Conservation (phyloP, 2,113 vertebrate species). For the Melanerpes aurifrons region DNA sequence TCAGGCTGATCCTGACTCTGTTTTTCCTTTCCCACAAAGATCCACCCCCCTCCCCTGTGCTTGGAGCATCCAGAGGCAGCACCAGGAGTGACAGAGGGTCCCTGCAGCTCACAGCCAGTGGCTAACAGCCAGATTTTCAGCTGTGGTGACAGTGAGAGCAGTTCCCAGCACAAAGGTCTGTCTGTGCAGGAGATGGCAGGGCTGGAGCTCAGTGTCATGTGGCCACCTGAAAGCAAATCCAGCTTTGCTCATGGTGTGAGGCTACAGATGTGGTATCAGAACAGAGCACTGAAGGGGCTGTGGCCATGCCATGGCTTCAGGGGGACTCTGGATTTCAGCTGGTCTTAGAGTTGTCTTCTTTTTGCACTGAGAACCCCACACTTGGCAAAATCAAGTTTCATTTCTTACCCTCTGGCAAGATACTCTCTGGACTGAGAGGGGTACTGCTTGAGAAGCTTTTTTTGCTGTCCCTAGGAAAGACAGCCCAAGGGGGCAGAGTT, state of each 20-base stretch:
- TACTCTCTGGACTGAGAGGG: background rate
- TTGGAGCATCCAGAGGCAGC: background rate
- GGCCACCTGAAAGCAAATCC: conserved; percentile 27
- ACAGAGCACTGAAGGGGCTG: background rate
- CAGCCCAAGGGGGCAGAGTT: background rate
- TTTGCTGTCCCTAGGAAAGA: background rate
- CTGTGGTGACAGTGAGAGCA: background rate
- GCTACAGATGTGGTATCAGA: background rate
- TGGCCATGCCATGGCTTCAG: background rate
- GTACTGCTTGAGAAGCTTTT: background rate
- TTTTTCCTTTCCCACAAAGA: background rate
- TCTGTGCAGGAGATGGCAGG: background rate
- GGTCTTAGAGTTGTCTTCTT: background rate
- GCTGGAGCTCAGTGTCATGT: background rate
- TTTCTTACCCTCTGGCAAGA: background rate
- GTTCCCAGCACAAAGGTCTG: background rate
- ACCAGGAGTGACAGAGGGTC: background rate
- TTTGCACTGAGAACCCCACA: background rate
- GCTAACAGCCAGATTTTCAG: background rate
- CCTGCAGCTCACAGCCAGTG: background rate
- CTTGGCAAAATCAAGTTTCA: background rate
- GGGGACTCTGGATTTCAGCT: background rate
- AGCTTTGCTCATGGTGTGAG: background rate
- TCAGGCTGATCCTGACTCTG: background rate
- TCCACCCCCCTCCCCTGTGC: background rate